These are phyloP conservation scores for Dendropsophus ebraccatus DNA, from an alignment of 2,113 vertebrate genomes.

Conservation along the genomic window DNA sequence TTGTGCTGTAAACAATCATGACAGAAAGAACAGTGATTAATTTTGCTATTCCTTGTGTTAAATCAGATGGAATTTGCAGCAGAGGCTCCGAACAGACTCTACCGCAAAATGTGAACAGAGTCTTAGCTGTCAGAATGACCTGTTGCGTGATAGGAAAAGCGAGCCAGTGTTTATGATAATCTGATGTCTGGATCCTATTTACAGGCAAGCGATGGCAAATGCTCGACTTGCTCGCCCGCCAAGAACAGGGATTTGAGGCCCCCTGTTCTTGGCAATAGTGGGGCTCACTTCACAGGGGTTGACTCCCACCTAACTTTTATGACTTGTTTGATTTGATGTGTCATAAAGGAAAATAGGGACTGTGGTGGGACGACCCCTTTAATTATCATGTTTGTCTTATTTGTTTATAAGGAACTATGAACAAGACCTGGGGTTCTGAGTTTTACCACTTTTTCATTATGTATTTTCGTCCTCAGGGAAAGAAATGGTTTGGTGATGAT, in stretches of 20 bases:
- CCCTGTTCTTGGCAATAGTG: background rate
- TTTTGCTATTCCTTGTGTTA: no score
- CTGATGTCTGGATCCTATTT: background rate
- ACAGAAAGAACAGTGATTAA: no score
- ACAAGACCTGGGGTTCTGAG: background rate
- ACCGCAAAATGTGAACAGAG: background rate
- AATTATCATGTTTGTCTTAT: background rate
- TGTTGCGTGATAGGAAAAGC: background rate
- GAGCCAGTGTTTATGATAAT: background rate
- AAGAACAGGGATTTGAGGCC: background rate
- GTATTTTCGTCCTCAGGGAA: constrained; percentile 73
- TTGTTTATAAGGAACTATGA: background rate
- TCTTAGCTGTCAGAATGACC: background rate
- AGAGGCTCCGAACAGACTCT: background rate
- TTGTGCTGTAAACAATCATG: no score
- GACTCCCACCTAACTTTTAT: background rate
- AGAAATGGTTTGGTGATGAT: constrained; percentile 93
- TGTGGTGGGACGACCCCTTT: background rate
- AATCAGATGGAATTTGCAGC: background rate
- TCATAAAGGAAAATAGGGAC: background rate
- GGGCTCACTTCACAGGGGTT: background rate
- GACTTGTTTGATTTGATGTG: background rate
- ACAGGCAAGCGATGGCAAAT: background rate
- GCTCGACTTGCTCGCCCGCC: background rate
- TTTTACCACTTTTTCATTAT: background rate